A percentile compares a stretch with the other conserved stretches of the same genome.
phyloP scores from a whole-genome alignment of 2,797 vertebrate species.

The Columba guinea region DNA sequence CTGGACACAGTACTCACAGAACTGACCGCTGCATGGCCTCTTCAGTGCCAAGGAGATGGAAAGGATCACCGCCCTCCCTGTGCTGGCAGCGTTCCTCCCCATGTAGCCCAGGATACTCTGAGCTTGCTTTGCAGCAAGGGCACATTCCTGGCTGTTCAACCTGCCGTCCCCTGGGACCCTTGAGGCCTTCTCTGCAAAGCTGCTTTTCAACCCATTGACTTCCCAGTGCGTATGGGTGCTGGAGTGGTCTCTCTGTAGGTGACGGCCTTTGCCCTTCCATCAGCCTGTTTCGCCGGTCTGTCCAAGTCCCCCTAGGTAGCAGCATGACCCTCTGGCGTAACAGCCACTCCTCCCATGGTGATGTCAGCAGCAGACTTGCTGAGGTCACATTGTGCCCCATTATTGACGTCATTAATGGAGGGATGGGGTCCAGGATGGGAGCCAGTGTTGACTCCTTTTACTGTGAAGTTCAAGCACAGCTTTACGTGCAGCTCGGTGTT shows the following conservation, averaged over 20 bases:
- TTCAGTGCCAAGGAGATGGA: not conserved
- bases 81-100: not conserved
- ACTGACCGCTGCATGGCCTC: not conserved
- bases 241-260: not conserved
- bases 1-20: not conserved
- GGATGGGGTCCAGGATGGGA: not conserved
- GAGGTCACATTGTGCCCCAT: not conserved
- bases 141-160: rapidly evolving
- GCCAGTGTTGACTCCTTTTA: rapidly evolving
- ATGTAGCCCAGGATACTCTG: not conserved
- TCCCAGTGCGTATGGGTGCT: not conserved
- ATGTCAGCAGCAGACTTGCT: not conserved
- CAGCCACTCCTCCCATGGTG: not conserved
- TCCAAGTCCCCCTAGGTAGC: not conserved
- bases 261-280: no score
- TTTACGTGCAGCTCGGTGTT: rapidly evolving
- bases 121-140: no score
- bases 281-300: not conserved
- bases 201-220: not conserved
- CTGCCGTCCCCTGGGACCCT: no score
- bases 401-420: rapidly evolving
- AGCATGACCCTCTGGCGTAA: rapidly evolving
- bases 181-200: not conserved
- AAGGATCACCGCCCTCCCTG: not conserved
- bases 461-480: not conserved